Evolutionary conservation across 2,888 invertebrate species (phyloP).

Genomic region (Epinotia nisella): DNA sequence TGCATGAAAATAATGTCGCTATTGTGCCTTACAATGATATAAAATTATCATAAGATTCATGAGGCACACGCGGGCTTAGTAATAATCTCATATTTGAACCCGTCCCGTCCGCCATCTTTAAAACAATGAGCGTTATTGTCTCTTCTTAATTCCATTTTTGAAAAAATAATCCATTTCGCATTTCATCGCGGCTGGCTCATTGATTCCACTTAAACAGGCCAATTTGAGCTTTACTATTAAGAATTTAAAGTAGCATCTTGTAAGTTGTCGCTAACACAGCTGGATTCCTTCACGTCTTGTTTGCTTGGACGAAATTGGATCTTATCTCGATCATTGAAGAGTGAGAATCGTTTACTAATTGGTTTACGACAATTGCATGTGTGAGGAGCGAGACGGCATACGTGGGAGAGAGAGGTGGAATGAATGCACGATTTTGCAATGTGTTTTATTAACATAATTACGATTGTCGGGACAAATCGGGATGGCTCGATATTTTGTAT

Average conservation of each 20-base stretch:
- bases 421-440: slow-evolving; percentile 72
- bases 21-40: slow-evolving; percentile 69
- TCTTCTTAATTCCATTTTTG: slow-evolving; percentile 84
- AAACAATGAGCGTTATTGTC: slow-evolving; percentile 84
- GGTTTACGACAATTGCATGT: slow-evolving; percentile 71
- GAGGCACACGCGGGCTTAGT: slow-evolving; percentile 64
- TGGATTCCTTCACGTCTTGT: slow-evolving; percentile 65
- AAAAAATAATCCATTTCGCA: slow-evolving; percentile 84
- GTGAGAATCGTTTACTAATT: slow-evolving; percentile 71
- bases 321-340: slow-evolving; percentile 65
- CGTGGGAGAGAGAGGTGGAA: slow-evolving; percentile 61
- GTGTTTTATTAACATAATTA: slow-evolving; percentile 76
- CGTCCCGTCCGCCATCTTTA: slow-evolving; percentile 79
- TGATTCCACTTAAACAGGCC: slow-evolving; percentile 59
- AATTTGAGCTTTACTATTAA: slow-evolving; percentile 56
- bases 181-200: slow-evolving; percentile 79
- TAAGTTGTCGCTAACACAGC: slow-evolving; percentile 59
- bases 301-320: slow-evolving; percentile 65
- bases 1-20: slow-evolving; percentile 65
- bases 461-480: slow-evolving; percentile 71
- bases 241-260: slow-evolving; percentile 57
- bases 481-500: slow-evolving; percentile 60
- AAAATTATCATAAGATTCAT: slow-evolving; percentile 73
- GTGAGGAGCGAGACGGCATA: slow-evolving; percentile 62
- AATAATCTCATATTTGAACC: slow-evolving; percentile 79